Base-by-base conservation (phyloP, 2,888 invertebrate genomes). In the Acronicta psi region DNA sequence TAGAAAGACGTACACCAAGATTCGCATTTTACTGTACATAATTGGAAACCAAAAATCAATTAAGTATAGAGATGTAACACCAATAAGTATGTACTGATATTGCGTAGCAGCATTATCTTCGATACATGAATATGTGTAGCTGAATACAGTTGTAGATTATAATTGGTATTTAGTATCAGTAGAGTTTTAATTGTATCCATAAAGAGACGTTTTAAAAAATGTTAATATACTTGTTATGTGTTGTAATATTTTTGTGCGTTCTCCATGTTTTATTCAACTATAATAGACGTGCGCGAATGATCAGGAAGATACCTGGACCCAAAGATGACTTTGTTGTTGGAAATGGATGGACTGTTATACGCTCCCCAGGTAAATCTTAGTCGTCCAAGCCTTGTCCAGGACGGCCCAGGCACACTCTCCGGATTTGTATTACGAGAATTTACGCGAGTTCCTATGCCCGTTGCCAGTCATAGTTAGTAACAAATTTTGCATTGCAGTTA, bases 251-350 rank as follows among this genome's bases (percentile, higher is more conserved):
- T 34, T 52, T 88, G 52, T 79, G 76, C 49, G 40, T 79, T 8
- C 29, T 86, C 13, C 80, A 87, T 50, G 38, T 85, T 54, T 38
- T 75, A 11, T 60, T 84, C 0, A 87, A 87, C 66, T 81, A 83
- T 44, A 85, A 84, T 74, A 69, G 60, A 56, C 77, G 64, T 56
- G 87, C 86, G 11, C 65, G 82, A 18, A 34, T 77, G 29, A 14
- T 87, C 2, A 80, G 64, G 36, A 83, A 80, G 69, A 81, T 88
- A 37, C 87, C 87, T 0, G 87, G 88, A 4, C 82, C 83, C 0
- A 79, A 71, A 54, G 67, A 75, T 44, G 36, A 67, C 6, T 86
- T 86, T 52, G 76, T 87, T 3, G 6, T 86, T 43, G 85, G 87
- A 20, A 84, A 86, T 71, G 76, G 70, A 18, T 69, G 78, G 31